Conservation (phyloP, 2,797 vertebrate species). For the Crypturellus tataupa region DNA sequence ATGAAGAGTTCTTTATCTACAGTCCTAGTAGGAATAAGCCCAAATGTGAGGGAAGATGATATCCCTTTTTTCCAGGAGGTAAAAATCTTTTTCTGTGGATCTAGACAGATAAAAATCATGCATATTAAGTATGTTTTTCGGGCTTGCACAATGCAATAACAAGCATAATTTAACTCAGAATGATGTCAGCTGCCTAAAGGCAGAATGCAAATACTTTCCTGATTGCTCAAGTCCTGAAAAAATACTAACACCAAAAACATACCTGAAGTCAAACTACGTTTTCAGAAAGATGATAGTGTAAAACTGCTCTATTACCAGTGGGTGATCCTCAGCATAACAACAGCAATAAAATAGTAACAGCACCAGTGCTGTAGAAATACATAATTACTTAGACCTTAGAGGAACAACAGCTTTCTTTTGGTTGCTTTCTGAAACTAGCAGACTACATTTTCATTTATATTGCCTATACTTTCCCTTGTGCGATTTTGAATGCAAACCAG, state of each 20-base stretch:
- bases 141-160: background rate
- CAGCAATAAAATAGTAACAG: background rate
- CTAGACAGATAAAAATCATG: background rate
- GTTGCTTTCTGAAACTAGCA: background rate
- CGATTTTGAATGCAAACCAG: constrained; percentile 7
- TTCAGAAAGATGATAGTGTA: background rate
- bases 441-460: background rate
- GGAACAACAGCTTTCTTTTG: background rate
- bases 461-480: background rate
- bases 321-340: background rate
- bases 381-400: background rate
- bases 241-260: background rate
- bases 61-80: background rate
- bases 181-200: background rate
- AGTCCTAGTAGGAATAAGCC: background rate
- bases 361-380: background rate
- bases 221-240: background rate
- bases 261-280: background rate
- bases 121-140: background rate
- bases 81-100: background rate
- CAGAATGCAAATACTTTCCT: background rate
- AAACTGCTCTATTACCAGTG: background rate
- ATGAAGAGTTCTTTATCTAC: background rate
- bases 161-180: background rate
- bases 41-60: background rate